Evolutionary conservation across 2,113 vertebrate genomes (phyloP).

Genomic region (Amphiprion ocellaris): DNA sequence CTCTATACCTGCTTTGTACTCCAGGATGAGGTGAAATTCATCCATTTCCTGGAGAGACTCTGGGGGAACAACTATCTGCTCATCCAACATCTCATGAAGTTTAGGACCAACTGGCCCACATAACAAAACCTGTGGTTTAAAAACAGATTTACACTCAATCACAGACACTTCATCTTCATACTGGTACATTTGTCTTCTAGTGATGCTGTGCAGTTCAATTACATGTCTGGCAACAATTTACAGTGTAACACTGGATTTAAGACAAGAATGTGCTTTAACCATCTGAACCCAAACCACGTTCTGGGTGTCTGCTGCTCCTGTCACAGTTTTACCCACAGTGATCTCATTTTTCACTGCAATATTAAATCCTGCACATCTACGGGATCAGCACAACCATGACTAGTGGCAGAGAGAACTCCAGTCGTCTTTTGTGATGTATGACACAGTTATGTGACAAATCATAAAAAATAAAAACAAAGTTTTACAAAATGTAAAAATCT

Average conservation of each 20-base stretch:
- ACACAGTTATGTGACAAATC: too few relatives aligned
- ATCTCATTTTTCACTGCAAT: too few relatives aligned
- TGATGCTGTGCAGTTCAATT: neutral
- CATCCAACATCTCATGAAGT: slow-evolving; percentile 94
- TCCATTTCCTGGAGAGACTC: slow-evolving; percentile 93
- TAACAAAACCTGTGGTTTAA: slow-evolving; percentile 88
- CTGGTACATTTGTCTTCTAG: neutral
- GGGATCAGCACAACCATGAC: too few relatives aligned
- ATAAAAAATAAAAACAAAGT: too few relatives aligned
- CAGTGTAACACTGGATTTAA: neutral
- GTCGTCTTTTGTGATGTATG: too few relatives aligned
- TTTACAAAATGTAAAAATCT: too few relatives aligned
- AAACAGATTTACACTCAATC: neutral
- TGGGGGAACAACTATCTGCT: slow-evolving; percentile 93
- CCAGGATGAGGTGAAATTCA: slow-evolving; percentile 97
- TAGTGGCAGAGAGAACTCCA: too few relatives aligned
- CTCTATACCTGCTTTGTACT: slow-evolving; percentile 93
- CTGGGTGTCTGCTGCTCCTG: too few relatives aligned
- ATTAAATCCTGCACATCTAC: too few relatives aligned
- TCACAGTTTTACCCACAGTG: too few relatives aligned
- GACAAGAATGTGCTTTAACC: neutral
- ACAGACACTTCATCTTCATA: neutral
- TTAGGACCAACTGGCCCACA: slow-evolving; percentile 97
- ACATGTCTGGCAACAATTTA: neutral
- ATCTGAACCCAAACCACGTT: too few relatives aligned